Evolutionary conservation across 2,888 invertebrate species (phyloP).

Genomic region (Ethmia dodecea): DNA sequence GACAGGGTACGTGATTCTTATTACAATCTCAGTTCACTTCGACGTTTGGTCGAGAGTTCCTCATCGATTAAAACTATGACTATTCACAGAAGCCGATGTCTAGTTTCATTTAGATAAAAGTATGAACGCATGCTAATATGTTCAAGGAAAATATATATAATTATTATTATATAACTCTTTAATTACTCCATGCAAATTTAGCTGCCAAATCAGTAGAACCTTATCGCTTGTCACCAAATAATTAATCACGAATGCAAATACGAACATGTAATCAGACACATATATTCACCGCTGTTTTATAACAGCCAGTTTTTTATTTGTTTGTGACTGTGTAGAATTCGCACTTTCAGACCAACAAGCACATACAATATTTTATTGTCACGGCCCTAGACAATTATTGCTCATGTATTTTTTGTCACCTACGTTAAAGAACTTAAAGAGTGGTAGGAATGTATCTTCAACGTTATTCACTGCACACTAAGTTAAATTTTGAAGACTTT

Average conservation of each 20-base stretch:
- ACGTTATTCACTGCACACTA: too few species aligned
- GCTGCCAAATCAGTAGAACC: background rate
- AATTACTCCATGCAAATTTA: constrained; percentile 6
- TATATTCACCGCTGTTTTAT: too few species aligned
- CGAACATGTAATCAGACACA: background rate
- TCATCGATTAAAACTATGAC: too few species aligned
- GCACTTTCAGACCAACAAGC: constrained; percentile 4
- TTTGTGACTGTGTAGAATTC: too few species aligned
- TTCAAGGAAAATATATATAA: constrained; percentile 8
- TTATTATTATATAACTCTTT: constrained; percentile 7
- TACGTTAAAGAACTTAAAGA: constrained; percentile 32
- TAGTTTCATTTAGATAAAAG: too few species aligned
- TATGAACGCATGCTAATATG: too few species aligned
- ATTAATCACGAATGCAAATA: constrained; percentile 5
- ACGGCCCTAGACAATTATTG: constrained; percentile 9
- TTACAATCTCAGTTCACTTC: constrained; percentile 25
- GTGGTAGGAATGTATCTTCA: too few species aligned
- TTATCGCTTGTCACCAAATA: background rate
- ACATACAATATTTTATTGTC: constrained; percentile 7
- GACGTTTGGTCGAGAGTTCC: background rate
- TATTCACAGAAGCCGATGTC: too few species aligned
- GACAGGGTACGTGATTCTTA: constrained; percentile 24
- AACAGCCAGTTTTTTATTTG: too few species aligned
- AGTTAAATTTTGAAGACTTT: too few species aligned
- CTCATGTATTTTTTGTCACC: constrained; percentile 6